Evolutionary conservation across 1,140 invertebrate genomes (phyloP).

Genomic region (Conus ventricosus): DNA sequence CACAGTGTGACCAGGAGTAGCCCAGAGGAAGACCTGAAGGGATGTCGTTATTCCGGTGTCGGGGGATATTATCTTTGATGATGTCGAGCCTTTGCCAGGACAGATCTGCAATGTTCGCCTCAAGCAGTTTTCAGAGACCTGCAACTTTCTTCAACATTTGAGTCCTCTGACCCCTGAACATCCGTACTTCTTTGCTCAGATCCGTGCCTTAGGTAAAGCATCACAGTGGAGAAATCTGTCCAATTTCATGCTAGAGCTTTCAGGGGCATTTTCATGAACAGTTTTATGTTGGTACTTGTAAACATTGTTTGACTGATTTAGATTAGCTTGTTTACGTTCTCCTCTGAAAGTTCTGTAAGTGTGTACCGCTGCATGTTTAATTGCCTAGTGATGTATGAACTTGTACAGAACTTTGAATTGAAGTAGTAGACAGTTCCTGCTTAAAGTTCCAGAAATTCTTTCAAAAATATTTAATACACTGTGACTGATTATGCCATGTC

Average conservation of each 20-base stretch:
- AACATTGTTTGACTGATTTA: neutral
- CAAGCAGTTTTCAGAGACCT: constrained; percentile 68
- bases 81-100: constrained; percentile 60
- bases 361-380: too few species aligned
- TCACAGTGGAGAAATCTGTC: too few species aligned
- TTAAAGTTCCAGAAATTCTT: too few species aligned
- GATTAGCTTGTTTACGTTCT: neutral
- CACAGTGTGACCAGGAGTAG: neutral
- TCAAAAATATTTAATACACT: too few species aligned
- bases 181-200: constrained; percentile 72
- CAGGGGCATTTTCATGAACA: too few species aligned
- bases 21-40: neutral
- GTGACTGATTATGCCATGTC: too few species aligned
- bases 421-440: too few species aligned
- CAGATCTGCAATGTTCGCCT: constrained; percentile 65
- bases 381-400: too few species aligned
- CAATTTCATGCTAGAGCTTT: too few species aligned
- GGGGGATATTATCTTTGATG: constrained; percentile 70
- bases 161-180: constrained; percentile 63
- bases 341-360: too few species aligned
- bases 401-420: too few species aligned
- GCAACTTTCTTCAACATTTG: constrained; percentile 70
- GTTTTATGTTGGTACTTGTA: too few species aligned
- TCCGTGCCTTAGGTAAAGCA: constrained; percentile 64
- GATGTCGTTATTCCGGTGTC: constrained; percentile 64